Conservation (phyloP, 2,113 vertebrate genomes). For the Oreochromis spilurus region DNA sequence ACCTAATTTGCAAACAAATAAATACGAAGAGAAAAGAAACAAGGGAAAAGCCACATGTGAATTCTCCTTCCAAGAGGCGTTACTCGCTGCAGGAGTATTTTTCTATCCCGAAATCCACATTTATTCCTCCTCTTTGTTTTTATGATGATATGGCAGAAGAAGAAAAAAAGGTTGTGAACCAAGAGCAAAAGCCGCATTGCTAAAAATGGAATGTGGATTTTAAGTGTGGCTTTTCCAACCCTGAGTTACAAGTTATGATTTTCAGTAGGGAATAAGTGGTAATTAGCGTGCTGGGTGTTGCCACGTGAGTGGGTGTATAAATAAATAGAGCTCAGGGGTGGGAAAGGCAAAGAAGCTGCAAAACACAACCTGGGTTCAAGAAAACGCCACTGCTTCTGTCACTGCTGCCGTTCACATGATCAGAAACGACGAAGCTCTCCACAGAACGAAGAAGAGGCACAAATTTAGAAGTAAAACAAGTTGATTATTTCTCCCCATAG, state of each 20-base stretch:
- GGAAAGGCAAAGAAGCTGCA: background rate
- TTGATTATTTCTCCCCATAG: background rate
- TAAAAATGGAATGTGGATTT: conserved; percentile 49
- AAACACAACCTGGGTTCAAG: background rate
- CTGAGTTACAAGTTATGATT: conserved; percentile 31
- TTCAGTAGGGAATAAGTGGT: conserved; percentile 21
- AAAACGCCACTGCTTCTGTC: background rate
- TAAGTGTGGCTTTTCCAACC: conserved; percentile 22
- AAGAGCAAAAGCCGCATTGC: conserved; percentile 19
- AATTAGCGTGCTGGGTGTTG: conserved; percentile 52
- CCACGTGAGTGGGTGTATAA: conserved; percentile 11
- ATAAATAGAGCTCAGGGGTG: conserved; percentile 9
- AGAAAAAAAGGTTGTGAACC: conserved; percentile 9
- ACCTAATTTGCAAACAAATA: conserved; percentile 61
- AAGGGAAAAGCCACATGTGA: background rate
- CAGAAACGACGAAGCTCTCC: background rate
- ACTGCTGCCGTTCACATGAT: background rate
- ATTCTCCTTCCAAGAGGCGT: background rate
- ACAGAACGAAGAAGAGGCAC: background rate
- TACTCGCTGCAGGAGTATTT: background rate
- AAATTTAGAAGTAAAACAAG: background rate
- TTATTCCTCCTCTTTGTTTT: conserved; percentile 6
- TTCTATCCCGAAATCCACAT: background rate
- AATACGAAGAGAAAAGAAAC: background rate
- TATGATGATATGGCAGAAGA: conserved; percentile 30